Base-by-base conservation (phyloP, 2,797 vertebrate genomes). In the Sebastes hopkinsi region DNA sequence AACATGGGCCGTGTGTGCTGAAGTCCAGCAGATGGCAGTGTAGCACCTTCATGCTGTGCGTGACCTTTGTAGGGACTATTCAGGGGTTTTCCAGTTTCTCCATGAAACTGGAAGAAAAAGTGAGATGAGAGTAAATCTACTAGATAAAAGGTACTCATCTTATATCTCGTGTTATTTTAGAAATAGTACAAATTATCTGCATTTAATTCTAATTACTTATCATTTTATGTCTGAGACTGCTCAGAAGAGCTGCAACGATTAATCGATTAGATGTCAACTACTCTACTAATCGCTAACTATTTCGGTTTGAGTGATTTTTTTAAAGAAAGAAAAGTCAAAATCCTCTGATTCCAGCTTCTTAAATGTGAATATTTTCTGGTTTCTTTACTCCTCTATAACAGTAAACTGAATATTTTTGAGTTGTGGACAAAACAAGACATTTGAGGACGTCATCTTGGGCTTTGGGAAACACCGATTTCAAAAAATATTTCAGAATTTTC, bases 1-100 rank as follows among this genome's bases (percentile, higher is more conserved):
- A 60, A 3, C 20, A 1, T 1, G 8, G 52, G 2, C 13, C 64
- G 69, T 16, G 59, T 54, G 14, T 36, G 34, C 25, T 12, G 1
- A 18, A 1, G 4, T 77, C 87, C 94, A 92, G 83, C 81, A 94
- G 94, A 67, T 88, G 94, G 90, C 88, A 12, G 62, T 61, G n/a
- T 8, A 34, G 75, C 4, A 32, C 82, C 82, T 88, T 54, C 1
- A 30, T 36, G 36, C 12, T 18, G 61, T 29, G 0, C 46, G 0
- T 62, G 75, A 60, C 50, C 36, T 79, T 32, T 80, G 61, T 0
- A 20, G 20, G 42, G 67, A 60, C 18, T 27, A 2, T 1, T 61
- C 8, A 61, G 82, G 89, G 90, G 75, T 67, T 92, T 92, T 91
- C 89, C 87, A 82, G 72, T 73, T 85, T 86, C 85, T 78, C 20